Base-by-base conservation (phyloP, 2,797 vertebrate species). In the Pteropus rufus region DNA sequence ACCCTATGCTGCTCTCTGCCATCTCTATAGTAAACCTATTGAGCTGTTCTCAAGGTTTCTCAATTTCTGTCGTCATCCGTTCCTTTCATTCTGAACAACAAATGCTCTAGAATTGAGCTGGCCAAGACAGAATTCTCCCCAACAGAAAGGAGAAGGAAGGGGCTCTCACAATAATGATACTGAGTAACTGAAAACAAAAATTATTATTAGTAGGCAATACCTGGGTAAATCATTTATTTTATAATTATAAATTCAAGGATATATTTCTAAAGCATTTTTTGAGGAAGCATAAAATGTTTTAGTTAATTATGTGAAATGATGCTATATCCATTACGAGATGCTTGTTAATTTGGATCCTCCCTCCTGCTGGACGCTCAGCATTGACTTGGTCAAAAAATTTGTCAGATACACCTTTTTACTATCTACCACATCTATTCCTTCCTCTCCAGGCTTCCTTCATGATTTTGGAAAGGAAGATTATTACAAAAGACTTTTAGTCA, bases 231-330 rank as follows among this genome's bases (percentile, higher is more conserved):
- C 6, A 83, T 67, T 77, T 73, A 56, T 56, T 95, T 79, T 93
- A 72, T 60, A 24, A 80, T 87, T 91, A 90, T 75, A 83, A 96
- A n/a, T 82, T 83, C 31, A 89, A 83, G 49, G 56, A 39, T 39
- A 0, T 64, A 67, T 92, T 83, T 86, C 36, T 82, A n/a, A 67
- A 54, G 15, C 26, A n/a, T n/a, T 75, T 58, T 82, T 44, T 49
- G 26, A 60, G 1, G 9, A 26, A 65, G 15, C 24, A 46, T 81
- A 70, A 49, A 56, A 54, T 80, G 5, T 69, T 67, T 81, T 18
- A 84, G 18, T 69, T 91, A 54, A 58, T 62, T 77, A 67, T 85
- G 95, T 76, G 29, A 84, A 89, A 60, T 75, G 24, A 26, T 0
- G 24, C 15, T 77, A 72, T 65, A 46, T 39, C 72, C 14, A 29